Evolutionary conservation across 2,113 vertebrate species (phyloP), one percentile per base, ranked within the genome.

Genomic region (Pristiophorus japonicus): DNA sequence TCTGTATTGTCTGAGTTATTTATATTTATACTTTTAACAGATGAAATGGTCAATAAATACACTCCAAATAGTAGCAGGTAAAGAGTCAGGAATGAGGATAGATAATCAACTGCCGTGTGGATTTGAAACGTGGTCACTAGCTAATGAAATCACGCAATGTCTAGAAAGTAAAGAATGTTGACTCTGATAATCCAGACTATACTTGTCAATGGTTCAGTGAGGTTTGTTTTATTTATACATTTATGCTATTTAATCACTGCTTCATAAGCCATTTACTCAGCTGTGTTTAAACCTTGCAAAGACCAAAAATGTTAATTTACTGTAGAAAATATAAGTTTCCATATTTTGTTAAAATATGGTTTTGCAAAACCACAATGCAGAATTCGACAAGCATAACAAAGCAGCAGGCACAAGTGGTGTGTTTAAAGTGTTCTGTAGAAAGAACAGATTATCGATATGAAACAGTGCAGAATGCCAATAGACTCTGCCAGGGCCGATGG

Each of bases 231-330:
- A 91, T 55, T 91, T 91, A 91, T 34, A 51, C 11, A 34, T 90
- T 90, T 59, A 14, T 55, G 47, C 24, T 55, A 24, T 90, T 90
- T 90, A 62, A 62, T 62, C 55, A 91, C 27, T 16, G 30, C 34
- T 4, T 91, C 55, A 91, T 18, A n/a, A 34, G 14, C 30, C 27
- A 62, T 91, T 62, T 62, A 91, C 14, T 91, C 87, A 91, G 30
- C 87, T 91, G 87, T 91, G 87, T 91, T 91, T 91, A 91, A 62
- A 91, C 4, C 51, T 62, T 91, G 51, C 55, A 91, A 91, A 18
- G 3, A n/a, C 55, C 30, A 90, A n/a, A n/a, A 59, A 7, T 62
- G 30, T 91, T 91, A 34, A 91, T 62, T 91, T 91, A 59, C 55
- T 62, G 62, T 62, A 62, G 55, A 62, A 62, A 91, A 59, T 91